Evolutionary conservation across 2,113 vertebrate genomes (phyloP).

Genomic region (Chloroceryle aenea): DNA sequence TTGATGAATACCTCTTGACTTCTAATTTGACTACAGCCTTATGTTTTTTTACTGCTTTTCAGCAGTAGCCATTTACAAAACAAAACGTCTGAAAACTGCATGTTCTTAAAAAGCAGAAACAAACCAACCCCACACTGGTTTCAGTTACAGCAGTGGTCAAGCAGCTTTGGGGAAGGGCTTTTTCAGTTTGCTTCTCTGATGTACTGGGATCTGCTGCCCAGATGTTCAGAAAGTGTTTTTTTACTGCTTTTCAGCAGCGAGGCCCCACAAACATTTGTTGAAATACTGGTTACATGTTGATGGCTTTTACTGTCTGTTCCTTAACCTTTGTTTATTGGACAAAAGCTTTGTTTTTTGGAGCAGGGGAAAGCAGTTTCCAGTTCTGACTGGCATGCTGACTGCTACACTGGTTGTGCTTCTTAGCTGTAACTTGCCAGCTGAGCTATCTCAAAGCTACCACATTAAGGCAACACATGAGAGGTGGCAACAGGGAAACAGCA

Average conservation of each 20-base stretch:
- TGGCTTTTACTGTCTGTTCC: not conserved
- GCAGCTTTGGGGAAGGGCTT: not conserved
- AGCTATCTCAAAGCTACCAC: not conserved
- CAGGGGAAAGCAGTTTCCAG: not conserved
- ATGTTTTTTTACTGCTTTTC: too few species aligned
- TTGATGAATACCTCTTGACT: not conserved
- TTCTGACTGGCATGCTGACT: not conserved
- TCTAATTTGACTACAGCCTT: not conserved
- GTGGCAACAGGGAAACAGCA: rapidly evolving
- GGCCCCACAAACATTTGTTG: not conserved
- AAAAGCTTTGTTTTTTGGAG: not conserved
- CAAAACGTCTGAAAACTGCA: too few species aligned
- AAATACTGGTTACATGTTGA: not conserved
- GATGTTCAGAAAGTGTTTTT: not conserved
- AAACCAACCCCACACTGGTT: not conserved
- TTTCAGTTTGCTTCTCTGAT: not conserved
- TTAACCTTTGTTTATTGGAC: not conserved
- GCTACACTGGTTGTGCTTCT: not conserved
- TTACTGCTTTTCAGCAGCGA: not conserved
- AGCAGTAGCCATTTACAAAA: too few species aligned
- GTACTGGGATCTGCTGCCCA: not conserved
- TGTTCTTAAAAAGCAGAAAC: not conserved
- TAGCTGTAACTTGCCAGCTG: not conserved
- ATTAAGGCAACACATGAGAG: rapidly evolving
- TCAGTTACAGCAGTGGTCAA: not conserved